Conservation (phyloP, 2,888 invertebrate genomes). For the Eueremaeus valkanovi region DNA sequence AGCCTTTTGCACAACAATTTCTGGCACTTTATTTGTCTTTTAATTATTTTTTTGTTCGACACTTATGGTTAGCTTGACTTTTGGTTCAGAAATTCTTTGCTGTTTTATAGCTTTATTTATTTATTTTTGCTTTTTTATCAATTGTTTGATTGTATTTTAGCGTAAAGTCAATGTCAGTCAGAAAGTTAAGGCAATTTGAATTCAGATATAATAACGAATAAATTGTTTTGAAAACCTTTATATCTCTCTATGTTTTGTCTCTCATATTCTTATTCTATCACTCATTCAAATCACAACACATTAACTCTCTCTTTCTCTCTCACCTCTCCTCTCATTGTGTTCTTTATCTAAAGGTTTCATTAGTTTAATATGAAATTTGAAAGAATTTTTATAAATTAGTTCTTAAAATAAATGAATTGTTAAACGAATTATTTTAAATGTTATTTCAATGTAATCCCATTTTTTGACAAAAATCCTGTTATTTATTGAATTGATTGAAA, state of each 20-base stretch:
- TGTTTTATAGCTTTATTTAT: background rate
- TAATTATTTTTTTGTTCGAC: background rate
- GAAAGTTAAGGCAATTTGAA: background rate
- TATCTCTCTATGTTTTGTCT: conserved; percentile 33
- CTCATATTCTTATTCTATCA: background rate
- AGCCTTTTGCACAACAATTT: background rate
- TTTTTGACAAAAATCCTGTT: background rate
- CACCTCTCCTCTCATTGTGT: background rate
- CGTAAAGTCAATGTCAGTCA: background rate
- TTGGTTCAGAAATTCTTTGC: too few species aligned
- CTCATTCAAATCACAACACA: conserved; percentile 2
- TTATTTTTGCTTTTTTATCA: too few species aligned
- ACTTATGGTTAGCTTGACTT: too few species aligned
- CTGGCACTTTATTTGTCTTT: background rate
- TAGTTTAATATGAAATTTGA: background rate
- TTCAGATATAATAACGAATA: background rate
- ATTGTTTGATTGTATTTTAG: background rate
- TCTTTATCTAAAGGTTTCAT: background rate
- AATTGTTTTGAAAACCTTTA: background rate
- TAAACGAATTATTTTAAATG: background rate
- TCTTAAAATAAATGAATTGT: background rate
- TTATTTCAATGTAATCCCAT: background rate
- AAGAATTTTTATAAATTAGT: background rate
- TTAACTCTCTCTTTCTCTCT: background rate
- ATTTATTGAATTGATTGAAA: background rate